Evolutionary conservation across 2,888 invertebrate genomes (phyloP), one percentile per base, ranked within the genome.

Genomic region (Apoda limacodes): DNA sequence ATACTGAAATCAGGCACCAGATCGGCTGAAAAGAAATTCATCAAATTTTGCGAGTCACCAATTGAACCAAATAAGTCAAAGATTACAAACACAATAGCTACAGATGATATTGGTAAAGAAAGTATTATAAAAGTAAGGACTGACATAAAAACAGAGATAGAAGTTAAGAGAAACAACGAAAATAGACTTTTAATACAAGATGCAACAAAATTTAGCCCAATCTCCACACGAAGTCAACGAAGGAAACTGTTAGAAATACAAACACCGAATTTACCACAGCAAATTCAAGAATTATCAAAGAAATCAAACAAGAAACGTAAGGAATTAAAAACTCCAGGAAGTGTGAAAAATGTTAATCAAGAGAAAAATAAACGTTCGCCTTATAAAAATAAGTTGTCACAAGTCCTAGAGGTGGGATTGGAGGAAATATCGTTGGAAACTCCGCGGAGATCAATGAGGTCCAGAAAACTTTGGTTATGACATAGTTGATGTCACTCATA

Each of bases 21-120:
- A 6, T 60, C 57, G 37, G 43, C 60, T 0, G 39, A 37, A n/a
- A 61, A 60, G 10, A 71, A 70, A 30, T 63, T 66, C 2, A 56
- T 66, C 15, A 75, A 74, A 48, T 76, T 78, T 34, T 46, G 65
- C 27, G 43, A 58, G 3, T 49, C 54, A 0, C 61, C 65, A 25
- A 14, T 27, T 0, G 52, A 52, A 2, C 21, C 32, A 17, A 40
- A 42, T 17, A 28, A 34, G n/a, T 29, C 22, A 34, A 46, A 7
- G 35, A 36, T 25, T n/a, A n/a, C n/a, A n/a, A n/a, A n/a, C 3
- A 26, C 14, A 24, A 28, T 14, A 23, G 9, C 19, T 20, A 13
- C n/a, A 26, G 38, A 35, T 10, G 19, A 28, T 21, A 23, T 24
- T 22, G 6, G 33, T 26, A 7, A 30, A 28, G 12, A 21, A 22